Evolutionary conservation across 2,797 vertebrate genomes (phyloP), one percentile per base, ranked within the genome.

Genomic region (Vireo griseus): DNA sequence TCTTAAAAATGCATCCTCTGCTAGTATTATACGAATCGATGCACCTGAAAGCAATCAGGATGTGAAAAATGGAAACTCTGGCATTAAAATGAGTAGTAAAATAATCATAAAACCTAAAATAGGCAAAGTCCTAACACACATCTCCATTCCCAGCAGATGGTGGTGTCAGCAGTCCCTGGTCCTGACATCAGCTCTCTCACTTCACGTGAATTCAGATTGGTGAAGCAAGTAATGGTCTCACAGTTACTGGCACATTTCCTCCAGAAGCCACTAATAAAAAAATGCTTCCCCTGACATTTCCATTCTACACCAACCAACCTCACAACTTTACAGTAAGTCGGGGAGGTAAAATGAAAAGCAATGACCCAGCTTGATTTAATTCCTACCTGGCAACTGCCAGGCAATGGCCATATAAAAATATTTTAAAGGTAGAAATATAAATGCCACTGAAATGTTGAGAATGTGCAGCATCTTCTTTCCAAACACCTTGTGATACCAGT

Each of bases 111-210:
- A 85, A 95, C 17, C 51, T 25, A 1, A 65, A 71, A 57, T 21
- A 78, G 71, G 45, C 24, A 25, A 82, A 95, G 35, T 39, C 52
- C 66, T 92, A 68, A 47, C 39, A n/a, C 45, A 29, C 26, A 37
- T 69, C 47, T 86, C 55, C 18, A 11, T 76, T 96, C 88, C 88
- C 88, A 79, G 88, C 88, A 94, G 88, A 88, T 79, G 89, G 81
- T 93, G 84, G 71, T 50, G 11, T 80, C 66, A 83, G 89, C 78
- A 91, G 33, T 90, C 54, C 69, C 66, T 45, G 55, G 8, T 69
- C 50, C 91, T 92, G 69, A 76, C 2, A 6, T 88, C 63, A 57
- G 31, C 37, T 77, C 51, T 58, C 17, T 75, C 58, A 22, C 55
- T 84, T 66, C 19, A 31, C 3, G 1, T 90, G 58, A 78, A 31